Conservation (phyloP, 2,113 vertebrate genomes). For the Microtus montanus region DNA sequence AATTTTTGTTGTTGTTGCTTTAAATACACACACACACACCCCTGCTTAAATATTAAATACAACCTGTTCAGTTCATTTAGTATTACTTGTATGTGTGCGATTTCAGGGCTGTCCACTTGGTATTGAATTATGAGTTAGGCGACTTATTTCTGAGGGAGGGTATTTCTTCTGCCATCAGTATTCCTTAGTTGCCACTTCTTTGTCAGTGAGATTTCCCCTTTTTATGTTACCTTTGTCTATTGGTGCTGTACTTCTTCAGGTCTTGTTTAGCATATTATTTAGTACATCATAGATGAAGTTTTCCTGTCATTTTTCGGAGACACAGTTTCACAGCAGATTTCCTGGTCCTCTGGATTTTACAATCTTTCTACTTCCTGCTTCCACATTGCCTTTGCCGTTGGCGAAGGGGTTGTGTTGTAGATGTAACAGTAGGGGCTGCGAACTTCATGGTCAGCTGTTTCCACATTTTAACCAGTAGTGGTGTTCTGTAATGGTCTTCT, state of each 20-base stretch:
- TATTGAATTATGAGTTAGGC: not conserved
- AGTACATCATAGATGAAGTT: not conserved
- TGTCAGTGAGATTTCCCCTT: not conserved
- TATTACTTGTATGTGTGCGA: not conserved
- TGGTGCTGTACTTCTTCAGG: not conserved
- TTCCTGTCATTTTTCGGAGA: not conserved
- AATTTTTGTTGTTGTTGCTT: not conserved
- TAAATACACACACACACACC: not conserved
- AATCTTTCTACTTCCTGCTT: not conserved
- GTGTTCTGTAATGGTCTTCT: not conserved
- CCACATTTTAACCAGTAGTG: not conserved
- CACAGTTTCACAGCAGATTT: not conserved
- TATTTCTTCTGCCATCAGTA: not conserved
- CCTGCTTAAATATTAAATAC: not conserved
- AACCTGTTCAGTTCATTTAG: not conserved
- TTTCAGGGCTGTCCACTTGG: not conserved
- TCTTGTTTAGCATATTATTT: not conserved
- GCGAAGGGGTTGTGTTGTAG: not conserved
- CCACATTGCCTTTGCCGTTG: not conserved
- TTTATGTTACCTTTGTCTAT: not conserved
- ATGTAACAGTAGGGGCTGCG: not conserved
- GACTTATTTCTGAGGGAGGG: not conserved
- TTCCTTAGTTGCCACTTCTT: not conserved
- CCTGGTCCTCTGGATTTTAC: not conserved
- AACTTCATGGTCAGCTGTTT: not conserved